Percentiles rank a stretch among this genome's conserved stretches.
These are phyloP conservation scores for Dicentrarchus labrax DNA, from an alignment of 2,113 vertebrate genomes.

Conservation along the genomic window DNA sequence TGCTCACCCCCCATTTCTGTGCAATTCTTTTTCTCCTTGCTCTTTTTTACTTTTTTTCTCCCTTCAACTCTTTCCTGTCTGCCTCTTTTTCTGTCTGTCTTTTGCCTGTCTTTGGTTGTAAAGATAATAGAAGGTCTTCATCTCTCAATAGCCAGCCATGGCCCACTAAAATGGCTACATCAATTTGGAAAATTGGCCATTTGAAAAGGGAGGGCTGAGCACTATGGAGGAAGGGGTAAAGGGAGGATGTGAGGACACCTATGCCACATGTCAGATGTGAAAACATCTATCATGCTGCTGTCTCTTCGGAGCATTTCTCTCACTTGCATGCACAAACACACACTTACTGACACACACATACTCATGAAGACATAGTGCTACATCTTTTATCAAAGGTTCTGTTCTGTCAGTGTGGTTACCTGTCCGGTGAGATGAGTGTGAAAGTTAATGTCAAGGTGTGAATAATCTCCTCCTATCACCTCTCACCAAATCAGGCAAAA, in stretches of 20 bases:
- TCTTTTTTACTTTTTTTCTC: not conserved
- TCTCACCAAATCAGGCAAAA: constrained; percentile 36
- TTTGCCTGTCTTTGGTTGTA: not conserved
- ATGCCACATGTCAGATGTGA: constrained; percentile 21
- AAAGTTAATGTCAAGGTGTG: constrained; percentile 35
- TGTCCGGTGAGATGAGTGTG: constrained; percentile 42
- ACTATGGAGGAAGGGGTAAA: not conserved
- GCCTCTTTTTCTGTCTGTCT: not conserved
- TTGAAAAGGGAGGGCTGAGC: constrained; percentile 39
- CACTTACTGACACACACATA: constrained; percentile 13
- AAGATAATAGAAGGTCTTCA: constrained; percentile 39
- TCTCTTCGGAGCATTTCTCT: constrained; percentile 25
- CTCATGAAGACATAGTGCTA: not conserved
- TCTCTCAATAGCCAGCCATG: constrained; percentile 27
- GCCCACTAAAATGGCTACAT: constrained; percentile 37
- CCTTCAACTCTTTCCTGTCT: not conserved
- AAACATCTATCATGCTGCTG: constrained; percentile 37
- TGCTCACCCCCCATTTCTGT: not conserved
- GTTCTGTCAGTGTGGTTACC: constrained; percentile 26
- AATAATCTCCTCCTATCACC: constrained; percentile 40
- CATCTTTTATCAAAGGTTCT: constrained; percentile 26
- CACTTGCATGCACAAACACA: not conserved
- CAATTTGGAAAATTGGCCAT: constrained; percentile 55
- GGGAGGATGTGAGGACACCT: constrained; percentile 34
- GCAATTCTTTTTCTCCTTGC: not conserved